Evolutionary conservation across 2,113 vertebrate species (phyloP).

Genomic region (Plecturocebus donacophilus): DNA sequence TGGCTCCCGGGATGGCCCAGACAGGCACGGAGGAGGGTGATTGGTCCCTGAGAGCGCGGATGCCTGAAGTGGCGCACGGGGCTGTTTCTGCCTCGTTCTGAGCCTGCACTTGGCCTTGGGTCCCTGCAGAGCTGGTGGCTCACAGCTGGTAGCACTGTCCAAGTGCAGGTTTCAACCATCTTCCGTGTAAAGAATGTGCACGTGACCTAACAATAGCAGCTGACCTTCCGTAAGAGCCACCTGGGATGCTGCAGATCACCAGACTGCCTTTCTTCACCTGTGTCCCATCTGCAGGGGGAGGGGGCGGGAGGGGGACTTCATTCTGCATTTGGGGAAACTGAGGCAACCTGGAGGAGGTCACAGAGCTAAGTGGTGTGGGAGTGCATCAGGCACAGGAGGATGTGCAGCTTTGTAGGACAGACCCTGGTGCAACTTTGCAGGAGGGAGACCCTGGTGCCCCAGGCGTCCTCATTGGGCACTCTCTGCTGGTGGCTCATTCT

Average conservation of each 20-base stretch:
- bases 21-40: fast-evolving
- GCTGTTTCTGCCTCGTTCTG: neutral
- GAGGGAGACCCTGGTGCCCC: neutral
- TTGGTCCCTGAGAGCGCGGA: neutral
- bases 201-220: fast-evolving
- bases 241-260: fast-evolving
- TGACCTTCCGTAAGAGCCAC: fast-evolving
- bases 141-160: fast-evolving
- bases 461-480: fast-evolving
- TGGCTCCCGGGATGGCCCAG: fast-evolving
- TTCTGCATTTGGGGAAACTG: neutral
- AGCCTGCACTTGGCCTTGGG: neutral
- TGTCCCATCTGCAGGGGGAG: too few relatives aligned
- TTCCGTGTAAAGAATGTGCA: fast-evolving
- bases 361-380: fast-evolving
- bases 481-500: neutral
- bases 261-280: fast-evolving
- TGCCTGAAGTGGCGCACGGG: neutral
- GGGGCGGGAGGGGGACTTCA: too few relatives aligned
- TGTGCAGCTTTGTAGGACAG: fast-evolving
- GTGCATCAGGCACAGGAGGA: fast-evolving
- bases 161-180: fast-evolving
- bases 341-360: neutral
- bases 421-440: neutral
- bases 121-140: neutral